A percentile compares a stretch with the other conserved stretches of the same genome.
phyloP scores from a whole-genome alignment of 53 echinoderm and acorn worm species.

The Actinopyga echinites region DNA sequence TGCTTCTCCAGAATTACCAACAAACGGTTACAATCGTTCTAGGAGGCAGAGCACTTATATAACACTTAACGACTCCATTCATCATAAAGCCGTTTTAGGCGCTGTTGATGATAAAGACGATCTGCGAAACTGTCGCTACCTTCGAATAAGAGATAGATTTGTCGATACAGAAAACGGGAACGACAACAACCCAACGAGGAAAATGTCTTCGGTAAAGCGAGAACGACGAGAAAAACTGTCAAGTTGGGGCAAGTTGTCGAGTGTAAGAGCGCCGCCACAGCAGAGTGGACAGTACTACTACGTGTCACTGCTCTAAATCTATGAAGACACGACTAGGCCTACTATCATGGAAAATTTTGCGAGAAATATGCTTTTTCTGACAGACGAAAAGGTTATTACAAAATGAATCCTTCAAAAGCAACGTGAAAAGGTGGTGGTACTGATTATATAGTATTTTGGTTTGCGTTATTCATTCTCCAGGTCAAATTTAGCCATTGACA shows the following conservation, averaged over 20 bases:
- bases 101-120: not conserved
- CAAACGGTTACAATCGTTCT: not conserved
- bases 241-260: constrained; percentile 23
- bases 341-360: too few relatives aligned
- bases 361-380: too few relatives aligned
- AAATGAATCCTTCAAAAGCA: too few relatives aligned
- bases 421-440: too few relatives aligned
- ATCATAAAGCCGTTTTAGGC: constrained; percentile 4
- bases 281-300: constrained; percentile 2
- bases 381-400: too few relatives aligned
- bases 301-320: not conserved
- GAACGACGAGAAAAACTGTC: constrained; percentile 9
- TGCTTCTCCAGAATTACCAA: not conserved
- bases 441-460: too few relatives aligned
- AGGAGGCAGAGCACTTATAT: constrained; percentile 16
- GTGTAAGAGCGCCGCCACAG: not conserved
- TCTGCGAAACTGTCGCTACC: constrained; percentile 27
- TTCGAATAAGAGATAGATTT: not conserved
- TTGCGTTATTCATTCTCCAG: too few relatives aligned
- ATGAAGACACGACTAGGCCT: not conserved
- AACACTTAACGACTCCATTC: constrained; percentile 16
- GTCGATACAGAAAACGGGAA: not conserved
- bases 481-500: too few relatives aligned
- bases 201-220: not conserved
- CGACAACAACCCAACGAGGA: not conserved